Percentiles rank a stretch among this genome's conserved stretches.
Conservation (phyloP, 2,888 invertebrate species). For the Melinaea menophilus region DNA sequence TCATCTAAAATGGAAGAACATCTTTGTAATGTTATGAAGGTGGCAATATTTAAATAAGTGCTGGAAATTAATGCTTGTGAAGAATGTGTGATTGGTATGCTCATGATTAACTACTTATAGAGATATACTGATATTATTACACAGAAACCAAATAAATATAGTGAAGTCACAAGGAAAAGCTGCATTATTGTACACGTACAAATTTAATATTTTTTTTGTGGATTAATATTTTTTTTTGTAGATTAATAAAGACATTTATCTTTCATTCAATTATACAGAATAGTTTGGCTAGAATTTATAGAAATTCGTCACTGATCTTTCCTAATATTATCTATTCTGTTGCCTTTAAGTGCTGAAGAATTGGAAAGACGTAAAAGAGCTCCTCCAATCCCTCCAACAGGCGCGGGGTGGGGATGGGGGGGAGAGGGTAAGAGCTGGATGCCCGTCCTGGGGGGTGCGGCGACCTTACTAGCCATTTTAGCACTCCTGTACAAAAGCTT, state of each 20-base stretch:
- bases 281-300: background rate
- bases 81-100: slow-evolving; percentile 56
- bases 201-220: no score
- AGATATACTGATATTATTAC: background rate
- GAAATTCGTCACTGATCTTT: background rate
- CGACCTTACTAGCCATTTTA: slow-evolving; percentile 26
- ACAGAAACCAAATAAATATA: no score
- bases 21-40: background rate
- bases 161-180: no score
- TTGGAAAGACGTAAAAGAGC: slow-evolving; percentile 29
- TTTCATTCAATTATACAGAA: no score
- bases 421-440: slow-evolving; percentile 31
- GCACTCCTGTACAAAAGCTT: slow-evolving; percentile 31
- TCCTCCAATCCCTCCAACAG: slow-evolving; percentile 14
- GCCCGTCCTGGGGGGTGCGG: slow-evolving; percentile 36
- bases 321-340: background rate
- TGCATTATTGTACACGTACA: no score
- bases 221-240: no score
- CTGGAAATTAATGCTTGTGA: slow-evolving; percentile 2
- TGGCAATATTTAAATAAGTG: background rate
- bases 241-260: no score
- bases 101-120: slow-evolving; percentile 1
- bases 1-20: slow-evolving; percentile 5
- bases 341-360: slow-evolving; percentile 44
- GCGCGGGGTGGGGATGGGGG: slow-evolving; percentile 10